A percentile compares a stretch with the other conserved stretches of the same genome.
Conservation (phyloP, 2,113 vertebrate genomes). For the Rhinopomastus cyanomelas region DNA sequence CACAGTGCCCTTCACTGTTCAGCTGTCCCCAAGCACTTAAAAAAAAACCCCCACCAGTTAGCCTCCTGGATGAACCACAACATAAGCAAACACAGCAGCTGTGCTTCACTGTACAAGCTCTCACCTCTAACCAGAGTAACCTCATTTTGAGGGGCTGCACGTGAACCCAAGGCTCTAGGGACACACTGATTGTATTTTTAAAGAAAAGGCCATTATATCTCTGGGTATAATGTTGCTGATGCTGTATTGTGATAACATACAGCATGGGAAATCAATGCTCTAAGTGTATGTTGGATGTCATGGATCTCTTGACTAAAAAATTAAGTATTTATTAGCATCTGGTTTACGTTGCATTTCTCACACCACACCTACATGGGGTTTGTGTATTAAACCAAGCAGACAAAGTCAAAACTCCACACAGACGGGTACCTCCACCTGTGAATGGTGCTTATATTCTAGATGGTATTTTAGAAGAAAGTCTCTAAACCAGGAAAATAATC, state of each 20-base stretch:
- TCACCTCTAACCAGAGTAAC: background rate
- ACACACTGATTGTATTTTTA: background rate
- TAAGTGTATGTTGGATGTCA: background rate
- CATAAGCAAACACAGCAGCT: background rate
- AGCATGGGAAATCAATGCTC: background rate
- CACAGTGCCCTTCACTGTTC: background rate
- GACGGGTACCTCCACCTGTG: background rate
- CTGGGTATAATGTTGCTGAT: background rate
- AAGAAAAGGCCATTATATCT: background rate
- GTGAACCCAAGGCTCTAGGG: rapidly evolving
- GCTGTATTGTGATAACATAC: background rate
- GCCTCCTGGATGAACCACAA: background rate
- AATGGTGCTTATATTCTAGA: background rate
- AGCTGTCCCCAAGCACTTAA: background rate
- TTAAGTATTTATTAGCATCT: background rate
- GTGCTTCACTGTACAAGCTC: background rate
- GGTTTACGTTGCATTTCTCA: background rate
- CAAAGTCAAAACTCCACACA: background rate
- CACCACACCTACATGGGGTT: background rate
- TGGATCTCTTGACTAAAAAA: background rate
- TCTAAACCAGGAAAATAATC: background rate
- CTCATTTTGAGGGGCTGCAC: background rate
- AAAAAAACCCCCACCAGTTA: background rate
- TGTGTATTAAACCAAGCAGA: background rate
- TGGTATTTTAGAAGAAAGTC: background rate